A percentile compares a stretch with the other conserved stretches of the same genome.
phyloP scores from a whole-genome alignment of 2,113 vertebrate genomes.

The Chrysemys picta region DNA sequence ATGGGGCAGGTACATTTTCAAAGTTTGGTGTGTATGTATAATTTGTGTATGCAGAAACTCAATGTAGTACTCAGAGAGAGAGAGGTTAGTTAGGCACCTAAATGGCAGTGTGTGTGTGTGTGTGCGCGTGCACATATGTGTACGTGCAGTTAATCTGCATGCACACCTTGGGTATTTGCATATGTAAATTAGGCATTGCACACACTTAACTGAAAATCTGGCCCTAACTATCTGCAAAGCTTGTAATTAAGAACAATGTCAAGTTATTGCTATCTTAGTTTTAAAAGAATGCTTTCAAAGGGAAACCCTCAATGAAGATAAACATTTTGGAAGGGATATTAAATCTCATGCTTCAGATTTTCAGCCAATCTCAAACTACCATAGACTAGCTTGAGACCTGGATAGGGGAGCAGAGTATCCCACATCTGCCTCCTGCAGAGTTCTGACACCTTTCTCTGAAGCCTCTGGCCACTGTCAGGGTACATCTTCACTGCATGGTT shows the following conservation, averaged over 20 bases:
- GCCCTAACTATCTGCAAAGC: not conserved
- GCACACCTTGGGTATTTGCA: not conserved
- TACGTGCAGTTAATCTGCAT: not conserved
- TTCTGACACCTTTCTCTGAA: not conserved
- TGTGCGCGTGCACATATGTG: accelerated
- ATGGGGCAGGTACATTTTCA: accelerated
- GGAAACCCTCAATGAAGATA: not conserved
- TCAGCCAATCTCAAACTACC: not conserved
- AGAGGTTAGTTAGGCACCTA: accelerated
- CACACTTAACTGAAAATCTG: not conserved
- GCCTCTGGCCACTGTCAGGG: not conserved
- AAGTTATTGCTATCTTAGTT: not conserved
- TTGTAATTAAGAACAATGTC: not conserved
- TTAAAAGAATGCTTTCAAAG: not conserved
- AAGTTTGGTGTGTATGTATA: accelerated
- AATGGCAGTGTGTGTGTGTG: no score
- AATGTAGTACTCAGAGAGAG: accelerated
- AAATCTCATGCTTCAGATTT: accelerated
- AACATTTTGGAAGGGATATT: not conserved
- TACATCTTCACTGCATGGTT: not conserved
- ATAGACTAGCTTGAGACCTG: not conserved
- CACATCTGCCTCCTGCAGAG: not conserved
- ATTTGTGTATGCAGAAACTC: accelerated
- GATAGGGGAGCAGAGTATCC: not conserved
- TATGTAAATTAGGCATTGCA: accelerated